Percentiles rank a stretch among this genome's conserved stretches.
Evolutionary conservation across 1,140 invertebrate species (phyloP).

Genomic region (Drosophila subpulchrella): DNA sequence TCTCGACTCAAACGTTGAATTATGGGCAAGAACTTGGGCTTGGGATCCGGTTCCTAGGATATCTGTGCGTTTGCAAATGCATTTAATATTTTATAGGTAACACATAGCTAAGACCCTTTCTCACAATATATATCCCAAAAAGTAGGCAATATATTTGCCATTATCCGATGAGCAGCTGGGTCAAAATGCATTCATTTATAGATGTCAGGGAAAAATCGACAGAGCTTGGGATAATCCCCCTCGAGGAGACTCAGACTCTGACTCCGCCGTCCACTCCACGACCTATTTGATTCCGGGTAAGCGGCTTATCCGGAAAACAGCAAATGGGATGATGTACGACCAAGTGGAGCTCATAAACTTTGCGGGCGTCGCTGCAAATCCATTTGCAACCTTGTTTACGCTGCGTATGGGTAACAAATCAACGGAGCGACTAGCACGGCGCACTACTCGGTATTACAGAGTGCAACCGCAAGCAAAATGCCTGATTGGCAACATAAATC

Average conservation of each 20-base stretch:
- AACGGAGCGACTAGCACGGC: slow-evolving; percentile 34
- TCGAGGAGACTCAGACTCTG: slow-evolving; percentile 5
- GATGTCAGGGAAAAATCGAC: slow-evolving; percentile 6
- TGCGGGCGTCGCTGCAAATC: slow-evolving; percentile 34
- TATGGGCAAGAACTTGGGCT: slow-evolving; percentile 35
- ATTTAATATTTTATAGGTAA: slow-evolving; percentile 53
- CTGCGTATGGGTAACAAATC: slow-evolving; percentile 73
- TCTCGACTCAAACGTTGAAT: slow-evolving; percentile 46
- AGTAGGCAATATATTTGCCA: slow-evolving; percentile 51
- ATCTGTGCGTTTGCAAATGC: slow-evolving; percentile 37
- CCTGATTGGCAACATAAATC: slow-evolving; percentile 80
- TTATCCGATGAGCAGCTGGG: slow-evolving; percentile 35
- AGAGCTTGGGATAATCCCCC: slow-evolving; percentile 24
- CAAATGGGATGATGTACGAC: slow-evolving; percentile 40
- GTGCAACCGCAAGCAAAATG: slow-evolving; percentile 67
- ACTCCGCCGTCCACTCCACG: slow-evolving; percentile 1
- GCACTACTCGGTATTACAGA: slow-evolving; percentile 4
- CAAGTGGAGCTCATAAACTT: slow-evolving; percentile 45
- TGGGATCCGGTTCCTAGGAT: slow-evolving; percentile 1
- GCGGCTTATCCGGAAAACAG: slow-evolving; percentile 36
- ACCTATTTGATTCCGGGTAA: slow-evolving; percentile 42
- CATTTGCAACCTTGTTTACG: slow-evolving; percentile 74
- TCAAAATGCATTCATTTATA: slow-evolving; percentile 32
- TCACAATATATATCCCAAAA: slow-evolving; percentile 33
- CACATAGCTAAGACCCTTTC: slow-evolving; percentile 10